A percentile compares a stretch with the other conserved stretches of the same genome.
These are phyloP conservation scores for Athalia circularis DNA, from an alignment of 2,888 invertebrate species.

Conservation along the genomic window DNA sequence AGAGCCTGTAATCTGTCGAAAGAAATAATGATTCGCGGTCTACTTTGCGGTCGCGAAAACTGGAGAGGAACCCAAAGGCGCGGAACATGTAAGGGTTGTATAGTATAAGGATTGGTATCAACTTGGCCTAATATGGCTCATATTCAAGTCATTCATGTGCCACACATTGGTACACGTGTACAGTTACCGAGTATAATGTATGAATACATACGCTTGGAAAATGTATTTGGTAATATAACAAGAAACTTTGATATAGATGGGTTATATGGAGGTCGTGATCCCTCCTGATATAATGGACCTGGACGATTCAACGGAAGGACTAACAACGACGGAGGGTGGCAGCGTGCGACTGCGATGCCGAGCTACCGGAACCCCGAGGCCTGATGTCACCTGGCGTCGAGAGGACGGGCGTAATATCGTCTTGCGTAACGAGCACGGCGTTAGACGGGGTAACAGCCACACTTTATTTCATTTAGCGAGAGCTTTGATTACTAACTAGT, in stretches of 20 bases:
- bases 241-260: conserved; percentile 78
- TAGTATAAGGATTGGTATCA: conserved; percentile 19
- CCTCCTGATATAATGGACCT: conserved; percentile 88
- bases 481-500: conserved; percentile 26
- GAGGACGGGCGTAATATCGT: conserved; percentile 85
- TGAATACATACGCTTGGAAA: not conserved
- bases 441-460: conserved; percentile 45
- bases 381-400: conserved; percentile 85
- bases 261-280: conserved; percentile 87
- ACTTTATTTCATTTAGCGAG: conserved; percentile 8
- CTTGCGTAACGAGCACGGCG: conserved; percentile 78
- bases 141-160: not conserved
- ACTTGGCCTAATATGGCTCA: conserved; percentile 23
- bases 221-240: conserved; percentile 6
- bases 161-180: not conserved
- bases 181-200: not conserved
- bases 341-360: conserved; percentile 83
- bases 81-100: not conserved
- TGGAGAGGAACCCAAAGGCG: not conserved
- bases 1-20: conserved; percentile 9
- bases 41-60: conserved; percentile 13
- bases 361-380: conserved; percentile 86
- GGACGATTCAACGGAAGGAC: conserved; percentile 81
- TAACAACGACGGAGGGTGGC: conserved; percentile 86
- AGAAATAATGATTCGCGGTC: conserved; percentile 22